Conservation (phyloP, 2,113 vertebrate genomes). For the Tursiops truncatus region DNA sequence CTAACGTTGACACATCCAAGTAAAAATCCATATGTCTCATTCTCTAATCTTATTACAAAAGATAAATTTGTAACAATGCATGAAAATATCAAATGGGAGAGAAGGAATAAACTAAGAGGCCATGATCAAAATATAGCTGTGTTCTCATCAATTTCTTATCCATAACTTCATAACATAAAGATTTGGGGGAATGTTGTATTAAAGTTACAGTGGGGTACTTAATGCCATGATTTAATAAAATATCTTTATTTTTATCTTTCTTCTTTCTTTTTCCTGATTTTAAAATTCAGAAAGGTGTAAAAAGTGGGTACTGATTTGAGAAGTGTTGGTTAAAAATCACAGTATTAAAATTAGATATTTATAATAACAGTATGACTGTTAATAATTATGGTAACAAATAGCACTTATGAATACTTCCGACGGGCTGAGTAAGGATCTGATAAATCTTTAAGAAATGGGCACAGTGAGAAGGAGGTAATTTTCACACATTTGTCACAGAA, state of each 20-base stretch:
- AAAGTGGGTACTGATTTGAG: not conserved
- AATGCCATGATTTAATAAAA: not conserved
- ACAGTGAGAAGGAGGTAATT: not conserved
- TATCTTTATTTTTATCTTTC: not conserved
- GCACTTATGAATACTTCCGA: not conserved
- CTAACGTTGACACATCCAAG: not conserved
- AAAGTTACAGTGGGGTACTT: not conserved
- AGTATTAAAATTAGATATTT: not conserved
- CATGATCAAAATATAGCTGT: not conserved
- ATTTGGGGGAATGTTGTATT: not conserved
- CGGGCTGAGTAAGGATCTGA: not conserved
- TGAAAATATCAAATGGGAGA: not conserved
- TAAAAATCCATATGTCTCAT: not conserved
- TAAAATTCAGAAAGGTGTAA: not conserved
- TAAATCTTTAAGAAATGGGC: not conserved
- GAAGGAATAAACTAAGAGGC: not conserved
- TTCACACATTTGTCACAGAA: not conserved
- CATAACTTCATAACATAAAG: not conserved
- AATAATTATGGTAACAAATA: not conserved
- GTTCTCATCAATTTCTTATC: not conserved
- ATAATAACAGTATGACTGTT: not conserved
- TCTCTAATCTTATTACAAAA: not conserved
- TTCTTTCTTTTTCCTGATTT: not conserved
- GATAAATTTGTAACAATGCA: not conserved
- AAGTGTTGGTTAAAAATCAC: not conserved